phyloP scores from a whole-genome alignment of 2,888 invertebrate species.

The Tenthredo scrophulariae region DNA sequence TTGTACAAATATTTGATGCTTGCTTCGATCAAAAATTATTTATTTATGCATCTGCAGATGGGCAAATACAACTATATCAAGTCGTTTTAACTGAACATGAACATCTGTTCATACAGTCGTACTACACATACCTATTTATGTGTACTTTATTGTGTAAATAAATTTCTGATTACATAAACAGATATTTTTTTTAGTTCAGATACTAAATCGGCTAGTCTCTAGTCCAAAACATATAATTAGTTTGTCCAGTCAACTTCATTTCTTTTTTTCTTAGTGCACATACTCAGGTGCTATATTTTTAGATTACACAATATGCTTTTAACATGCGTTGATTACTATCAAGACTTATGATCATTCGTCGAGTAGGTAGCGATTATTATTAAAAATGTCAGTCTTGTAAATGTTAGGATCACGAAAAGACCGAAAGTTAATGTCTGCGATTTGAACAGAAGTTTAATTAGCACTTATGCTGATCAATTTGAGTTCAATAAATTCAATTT shows the following conservation, averaged over 20 bases:
- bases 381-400: neutral
- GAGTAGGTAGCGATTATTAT: neutral
- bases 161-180: slow-evolving; percentile 1
- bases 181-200: neutral
- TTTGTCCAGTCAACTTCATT: neutral
- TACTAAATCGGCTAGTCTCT: neutral
- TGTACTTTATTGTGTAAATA: neutral
- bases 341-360: neutral
- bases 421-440: neutral
- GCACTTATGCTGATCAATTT: neutral
- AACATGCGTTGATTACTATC: neutral
- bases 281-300: neutral
- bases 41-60: neutral
- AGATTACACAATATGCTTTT: neutral
- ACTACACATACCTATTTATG: neutral
- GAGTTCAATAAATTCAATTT: no score
- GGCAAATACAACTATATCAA: neutral
- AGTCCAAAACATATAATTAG: neutral
- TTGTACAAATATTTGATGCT: neutral
- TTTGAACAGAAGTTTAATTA: neutral
- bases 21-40: neutral
- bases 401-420: neutral
- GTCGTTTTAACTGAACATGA: neutral
- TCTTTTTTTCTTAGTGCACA: neutral
- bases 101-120: slow-evolving; percentile 11